Evolutionary conservation across 2,113 vertebrate genomes (phyloP).

Genomic region (Neopipo cinnamomea): DNA sequence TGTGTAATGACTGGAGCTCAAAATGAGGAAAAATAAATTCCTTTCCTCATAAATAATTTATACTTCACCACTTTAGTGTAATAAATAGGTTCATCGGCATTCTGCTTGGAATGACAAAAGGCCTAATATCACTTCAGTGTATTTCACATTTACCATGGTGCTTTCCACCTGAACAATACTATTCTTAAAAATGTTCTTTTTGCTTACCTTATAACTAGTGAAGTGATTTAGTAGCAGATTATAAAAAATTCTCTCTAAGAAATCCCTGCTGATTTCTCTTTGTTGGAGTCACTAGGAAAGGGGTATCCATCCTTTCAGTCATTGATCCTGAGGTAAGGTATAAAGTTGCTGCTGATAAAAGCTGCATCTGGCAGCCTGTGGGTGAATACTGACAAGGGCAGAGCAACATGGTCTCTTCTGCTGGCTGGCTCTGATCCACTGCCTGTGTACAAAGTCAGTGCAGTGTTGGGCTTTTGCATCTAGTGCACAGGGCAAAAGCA

Average conservation of each 20-base stretch:
- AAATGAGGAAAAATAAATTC: not conserved
- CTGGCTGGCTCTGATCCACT: not conserved
- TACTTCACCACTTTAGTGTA: not conserved
- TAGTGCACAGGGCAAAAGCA: not conserved
- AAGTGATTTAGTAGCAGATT: not conserved
- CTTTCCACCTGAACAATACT: not conserved
- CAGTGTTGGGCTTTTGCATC: not conserved
- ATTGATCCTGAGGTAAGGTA: not conserved
- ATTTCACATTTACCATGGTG: not conserved
- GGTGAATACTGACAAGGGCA: not conserved
- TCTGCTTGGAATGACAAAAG: not conserved
- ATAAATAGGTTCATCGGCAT: not conserved
- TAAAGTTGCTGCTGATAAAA: not conserved
- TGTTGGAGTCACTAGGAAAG: not conserved
- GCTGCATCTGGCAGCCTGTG: not conserved
- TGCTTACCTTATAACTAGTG: not conserved
- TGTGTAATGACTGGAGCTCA: not conserved
- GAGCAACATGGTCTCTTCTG: not conserved
- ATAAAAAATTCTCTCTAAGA: not conserved
- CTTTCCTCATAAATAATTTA: constrained; percentile 41
- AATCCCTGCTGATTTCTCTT: not conserved
- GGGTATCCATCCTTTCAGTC: not conserved
- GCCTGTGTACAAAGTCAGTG: not conserved
- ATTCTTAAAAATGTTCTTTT: not conserved
- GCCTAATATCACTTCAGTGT: not conserved